These are phyloP conservation scores for Acipenser oxyrinchus DNA, from an alignment of 2,797 vertebrate species.

Conservation along the genomic window DNA sequence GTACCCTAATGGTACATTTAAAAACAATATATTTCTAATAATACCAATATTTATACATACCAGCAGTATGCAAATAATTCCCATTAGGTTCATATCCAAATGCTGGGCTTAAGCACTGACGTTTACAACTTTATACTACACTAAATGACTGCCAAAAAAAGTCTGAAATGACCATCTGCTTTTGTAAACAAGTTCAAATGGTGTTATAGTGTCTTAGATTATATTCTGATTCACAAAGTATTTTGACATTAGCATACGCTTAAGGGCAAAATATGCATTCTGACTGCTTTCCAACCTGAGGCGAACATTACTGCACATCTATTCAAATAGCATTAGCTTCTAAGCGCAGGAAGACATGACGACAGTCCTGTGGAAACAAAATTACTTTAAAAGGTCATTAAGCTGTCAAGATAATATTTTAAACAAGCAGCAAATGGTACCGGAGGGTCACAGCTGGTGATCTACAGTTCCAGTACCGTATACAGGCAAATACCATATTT, in stretches of 20 bases:
- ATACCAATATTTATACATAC: too few relatives aligned
- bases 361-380: conserved; percentile 24
- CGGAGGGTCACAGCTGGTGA: neutral
- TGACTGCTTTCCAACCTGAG: neutral
- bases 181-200: conserved; percentile 1
- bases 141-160: neutral
- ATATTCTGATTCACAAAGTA: neutral
- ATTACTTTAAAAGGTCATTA: conserved; percentile 27
- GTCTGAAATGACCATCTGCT: conserved; percentile 10
- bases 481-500: neutral
- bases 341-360: conserved; percentile 14
- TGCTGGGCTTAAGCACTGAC: neutral
- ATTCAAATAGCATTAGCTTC: conserved; percentile 17
- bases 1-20: neutral
- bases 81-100: neutral
- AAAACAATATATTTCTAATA: neutral
- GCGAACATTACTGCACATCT: neutral
- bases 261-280: conserved; percentile 34
- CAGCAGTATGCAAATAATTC: neutral
- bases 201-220: neutral
- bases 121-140: neutral
- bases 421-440: neutral
- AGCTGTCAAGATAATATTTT: conserved; percentile 17
- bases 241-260: conserved; percentile 36
- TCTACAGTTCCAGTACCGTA: neutral